Evolutionary conservation across 2,113 vertebrate species (phyloP).

Genomic region (Eleginops maclovinus): DNA sequence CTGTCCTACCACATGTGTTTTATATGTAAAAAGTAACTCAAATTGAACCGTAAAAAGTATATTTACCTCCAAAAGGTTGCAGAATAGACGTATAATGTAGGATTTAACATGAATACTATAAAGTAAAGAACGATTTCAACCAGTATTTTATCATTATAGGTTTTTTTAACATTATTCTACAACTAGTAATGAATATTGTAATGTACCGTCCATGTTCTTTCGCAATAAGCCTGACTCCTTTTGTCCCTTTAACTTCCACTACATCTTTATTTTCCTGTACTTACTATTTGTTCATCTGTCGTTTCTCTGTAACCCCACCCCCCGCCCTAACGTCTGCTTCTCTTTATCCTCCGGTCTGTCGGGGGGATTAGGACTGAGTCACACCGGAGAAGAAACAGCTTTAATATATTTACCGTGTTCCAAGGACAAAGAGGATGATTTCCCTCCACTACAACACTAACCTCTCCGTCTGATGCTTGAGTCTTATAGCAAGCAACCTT

Average conservation of each 20-base stretch:
- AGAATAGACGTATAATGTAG: too few species aligned
- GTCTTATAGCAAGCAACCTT: constrained; percentile 40
- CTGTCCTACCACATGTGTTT: too few species aligned
- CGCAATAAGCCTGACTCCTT: too few species aligned
- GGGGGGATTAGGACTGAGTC: constrained; percentile 64
- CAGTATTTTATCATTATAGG: too few species aligned
- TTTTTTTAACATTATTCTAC: too few species aligned
- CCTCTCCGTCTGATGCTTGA: constrained; percentile 40
- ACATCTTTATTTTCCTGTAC: not conserved
- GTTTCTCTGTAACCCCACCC: constrained; percentile 13
- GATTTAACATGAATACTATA: too few species aligned
- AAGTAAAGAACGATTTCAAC: too few species aligned
- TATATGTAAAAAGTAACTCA: too few species aligned
- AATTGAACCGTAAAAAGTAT: too few species aligned
- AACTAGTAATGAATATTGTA: too few species aligned
- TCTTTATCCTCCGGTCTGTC: constrained; percentile 60
- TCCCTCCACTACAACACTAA: constrained; percentile 35
- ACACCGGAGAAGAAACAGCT: constrained; percentile 43
- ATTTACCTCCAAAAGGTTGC: too few species aligned
- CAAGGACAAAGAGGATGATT: constrained; percentile 67
- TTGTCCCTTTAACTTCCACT: constrained; percentile 3
- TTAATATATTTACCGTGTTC: constrained; percentile 56
- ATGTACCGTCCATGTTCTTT: too few species aligned
- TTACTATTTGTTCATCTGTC: constrained; percentile 38
- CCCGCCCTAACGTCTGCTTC: constrained; percentile 26